These are phyloP conservation scores for Apomyelois bistriatella DNA, from an alignment of 2,888 invertebrate genomes.

Conservation along the genomic window DNA sequence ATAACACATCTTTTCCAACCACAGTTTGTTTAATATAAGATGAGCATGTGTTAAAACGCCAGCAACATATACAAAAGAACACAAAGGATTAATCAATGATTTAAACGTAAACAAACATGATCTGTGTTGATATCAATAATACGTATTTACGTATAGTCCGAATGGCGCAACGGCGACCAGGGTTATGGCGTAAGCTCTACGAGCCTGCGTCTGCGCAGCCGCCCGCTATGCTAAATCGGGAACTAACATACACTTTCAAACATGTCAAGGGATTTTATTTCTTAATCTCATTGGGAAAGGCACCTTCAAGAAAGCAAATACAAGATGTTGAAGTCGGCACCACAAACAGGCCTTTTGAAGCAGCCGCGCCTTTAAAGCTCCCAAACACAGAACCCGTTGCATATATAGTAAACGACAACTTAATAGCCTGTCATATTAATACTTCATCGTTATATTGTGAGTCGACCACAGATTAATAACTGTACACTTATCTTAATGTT, in stretches of 20 bases:
- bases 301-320: neutral
- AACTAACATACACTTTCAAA: slow-evolving; percentile 21
- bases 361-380: neutral
- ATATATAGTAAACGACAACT: slow-evolving; percentile 16
- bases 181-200: slow-evolving; percentile 32
- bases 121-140: slow-evolving; percentile 41
- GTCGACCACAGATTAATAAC: neutral
- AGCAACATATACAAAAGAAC: neutral
- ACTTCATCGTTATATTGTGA: neutral
- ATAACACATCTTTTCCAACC: no score
- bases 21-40: no score
- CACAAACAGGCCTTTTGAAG: no score
- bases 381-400: neutral
- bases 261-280: neutral
- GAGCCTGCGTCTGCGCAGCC: slow-evolving; percentile 22
- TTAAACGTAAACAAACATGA: slow-evolving; percentile 23
- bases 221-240: slow-evolving; percentile 26
- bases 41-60: no score
- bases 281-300: neutral
- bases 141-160: slow-evolving; percentile 26
- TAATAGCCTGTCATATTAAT: slow-evolving; percentile 16
- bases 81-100: slow-evolving; percentile 15
- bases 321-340: neutral
- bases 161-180: slow-evolving; percentile 38
- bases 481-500: neutral